Evolutionary conservation across 2,888 invertebrate genomes (phyloP), one percentile per base, ranked within the genome.

Genomic region (Microctonus brassicae): DNA sequence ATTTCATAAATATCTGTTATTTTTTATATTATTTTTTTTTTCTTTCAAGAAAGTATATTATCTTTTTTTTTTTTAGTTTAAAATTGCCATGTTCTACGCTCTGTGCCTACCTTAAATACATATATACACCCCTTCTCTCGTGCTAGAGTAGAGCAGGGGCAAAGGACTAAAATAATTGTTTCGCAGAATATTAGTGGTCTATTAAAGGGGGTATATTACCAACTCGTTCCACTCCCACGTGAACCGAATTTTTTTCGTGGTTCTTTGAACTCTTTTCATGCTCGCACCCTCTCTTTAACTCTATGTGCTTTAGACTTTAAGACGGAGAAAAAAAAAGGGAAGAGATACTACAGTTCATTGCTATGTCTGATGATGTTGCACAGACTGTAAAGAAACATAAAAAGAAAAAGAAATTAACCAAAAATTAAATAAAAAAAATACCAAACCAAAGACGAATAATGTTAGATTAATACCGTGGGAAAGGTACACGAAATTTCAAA

Each of bases 391-490:
- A 5, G 42, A 42, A 42, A 42, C n/a, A n/a, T n/a, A 42, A 42
- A 4, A 42, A 42, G n/a, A 42, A n/a, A n/a, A 1, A 36, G n/a
- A n/a, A n/a, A n/a, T n/a, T n/a, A n/a, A n/a, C n/a, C n/a, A n/a
- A n/a, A n/a, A n/a, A n/a, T n/a, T n/a, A n/a, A n/a, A n/a, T n/a
- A n/a, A n/a, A 11, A 36, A 36, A 36, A 36, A 13, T 36, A 36
- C 36, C 13, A 36, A 36, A 36, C 36, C 36, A 7, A 26, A n/a
- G n/a, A 26, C 13, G 24, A 58, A 17, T 42, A 42, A 57, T 55
- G 29, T 47, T 66, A 66, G 42, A 69, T 69, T 71, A 67, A 73
- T 74, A 70, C 71, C 80, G 80, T 80, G 79, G 79, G 77, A 80
- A 77, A 76, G 73, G 73, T 72, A 72, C 69, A 70, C 75, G 36